Conservation (phyloP, 2,113 vertebrate genomes). For the Daubentonia madagascariensis region DNA sequence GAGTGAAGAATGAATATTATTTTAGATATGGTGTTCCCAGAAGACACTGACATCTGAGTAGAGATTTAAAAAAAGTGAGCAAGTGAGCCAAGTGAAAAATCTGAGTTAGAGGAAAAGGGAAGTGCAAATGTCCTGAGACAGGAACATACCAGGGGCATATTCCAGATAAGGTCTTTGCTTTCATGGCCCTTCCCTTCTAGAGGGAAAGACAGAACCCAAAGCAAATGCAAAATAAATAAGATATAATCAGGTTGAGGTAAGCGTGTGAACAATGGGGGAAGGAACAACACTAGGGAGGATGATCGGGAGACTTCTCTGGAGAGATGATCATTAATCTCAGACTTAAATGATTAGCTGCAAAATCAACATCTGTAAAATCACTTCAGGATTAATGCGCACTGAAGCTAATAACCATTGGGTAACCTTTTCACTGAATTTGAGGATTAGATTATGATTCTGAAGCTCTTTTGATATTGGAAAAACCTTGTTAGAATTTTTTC, state of each 20-base stretch:
- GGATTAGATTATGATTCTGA: neutral
- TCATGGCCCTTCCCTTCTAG: neutral
- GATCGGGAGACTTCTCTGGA: neutral
- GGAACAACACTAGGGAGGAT: neutral
- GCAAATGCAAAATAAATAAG: neutral
- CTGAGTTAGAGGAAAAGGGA: neutral
- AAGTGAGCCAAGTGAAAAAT: neutral
- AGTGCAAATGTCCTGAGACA: neutral
- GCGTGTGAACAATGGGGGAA: neutral
- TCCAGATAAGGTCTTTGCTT: neutral
- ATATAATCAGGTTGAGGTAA: neutral
- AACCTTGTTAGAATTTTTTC: neutral
- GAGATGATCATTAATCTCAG: neutral
- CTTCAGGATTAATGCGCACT: neutral
- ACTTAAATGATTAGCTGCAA: neutral
- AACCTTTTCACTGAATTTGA: neutral
- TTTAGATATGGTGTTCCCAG: neutral
- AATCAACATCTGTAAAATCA: neutral
- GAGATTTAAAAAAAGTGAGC: neutral
- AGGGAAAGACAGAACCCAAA: neutral
- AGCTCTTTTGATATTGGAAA: neutral
- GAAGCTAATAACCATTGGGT: neutral
- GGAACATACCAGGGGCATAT: neutral
- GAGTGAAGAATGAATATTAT: neutral
- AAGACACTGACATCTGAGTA: neutral